Percentiles rank a stretch among this genome's conserved stretches.
Evolutionary conservation across 2,888 invertebrate species (phyloP).

Genomic region (Nemoura dubitans): DNA sequence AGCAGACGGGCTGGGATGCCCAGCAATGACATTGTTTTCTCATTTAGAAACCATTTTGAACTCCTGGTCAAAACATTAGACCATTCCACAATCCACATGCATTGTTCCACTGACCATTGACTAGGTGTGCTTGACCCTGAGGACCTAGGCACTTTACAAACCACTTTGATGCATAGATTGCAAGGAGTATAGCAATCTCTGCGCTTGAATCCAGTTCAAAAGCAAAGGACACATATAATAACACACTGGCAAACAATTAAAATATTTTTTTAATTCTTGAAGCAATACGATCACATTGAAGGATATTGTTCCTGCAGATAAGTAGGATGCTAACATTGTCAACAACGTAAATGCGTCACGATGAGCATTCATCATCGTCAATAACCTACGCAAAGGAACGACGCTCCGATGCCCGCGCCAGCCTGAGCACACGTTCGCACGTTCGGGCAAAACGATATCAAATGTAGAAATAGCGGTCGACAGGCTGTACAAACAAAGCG

Average conservation of each 20-base stretch:
- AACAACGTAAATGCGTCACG: background rate
- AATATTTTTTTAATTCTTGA: slow-evolving; percentile 48
- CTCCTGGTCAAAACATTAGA: too few species aligned
- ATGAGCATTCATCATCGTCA: background rate
- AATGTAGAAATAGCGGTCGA: background rate
- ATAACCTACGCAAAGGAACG: background rate
- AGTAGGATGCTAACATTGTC: background rate
- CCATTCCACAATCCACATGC: too few species aligned
- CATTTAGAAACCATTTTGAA: too few species aligned
- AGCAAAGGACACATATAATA: too few species aligned
- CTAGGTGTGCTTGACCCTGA: too few species aligned
- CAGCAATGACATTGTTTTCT: too few species aligned
- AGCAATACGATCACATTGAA: slow-evolving; percentile 44
- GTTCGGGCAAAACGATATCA: background rate
- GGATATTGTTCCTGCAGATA: background rate
- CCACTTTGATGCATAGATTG: too few species aligned
- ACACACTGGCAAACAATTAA: slow-evolving; percentile 42
- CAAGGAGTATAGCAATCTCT: too few species aligned
- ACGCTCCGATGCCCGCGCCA: background rate
- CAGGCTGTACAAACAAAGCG: background rate
- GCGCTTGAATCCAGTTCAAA: too few species aligned
- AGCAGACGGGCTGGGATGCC: too few species aligned
- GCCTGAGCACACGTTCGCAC: background rate
- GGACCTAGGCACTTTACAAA: too few species aligned
- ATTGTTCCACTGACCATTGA: too few species aligned